Evolutionary conservation across 2,113 vertebrate species (phyloP).

Genomic region (Procavia capensis): DNA sequence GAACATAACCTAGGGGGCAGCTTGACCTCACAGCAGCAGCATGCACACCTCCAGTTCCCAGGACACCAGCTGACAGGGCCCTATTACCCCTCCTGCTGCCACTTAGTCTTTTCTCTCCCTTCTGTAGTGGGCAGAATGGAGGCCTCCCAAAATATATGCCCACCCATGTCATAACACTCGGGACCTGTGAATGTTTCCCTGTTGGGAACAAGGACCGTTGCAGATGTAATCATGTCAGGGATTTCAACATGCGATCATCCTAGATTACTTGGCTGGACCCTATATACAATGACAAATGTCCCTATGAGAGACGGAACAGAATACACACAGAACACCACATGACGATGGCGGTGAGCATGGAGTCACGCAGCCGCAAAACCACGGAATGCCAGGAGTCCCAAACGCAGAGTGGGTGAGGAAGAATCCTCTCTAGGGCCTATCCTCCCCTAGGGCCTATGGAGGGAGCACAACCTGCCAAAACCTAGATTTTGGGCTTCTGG

Average conservation of each 20-base stretch:
- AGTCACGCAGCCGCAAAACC: background rate
- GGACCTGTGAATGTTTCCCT: background rate
- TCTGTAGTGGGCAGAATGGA: background rate
- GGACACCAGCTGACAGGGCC: accelerated
- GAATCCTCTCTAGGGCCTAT: no score
- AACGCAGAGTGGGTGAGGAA: background rate
- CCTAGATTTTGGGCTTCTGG: background rate
- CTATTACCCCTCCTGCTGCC: no score
- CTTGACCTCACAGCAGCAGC: background rate
- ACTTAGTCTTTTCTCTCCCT: background rate
- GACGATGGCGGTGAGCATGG: background rate
- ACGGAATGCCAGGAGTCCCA: accelerated
- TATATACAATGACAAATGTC: background rate
- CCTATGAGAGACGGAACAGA: background rate
- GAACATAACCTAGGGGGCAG: background rate
- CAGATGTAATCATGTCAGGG: background rate
- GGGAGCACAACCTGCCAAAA: accelerated
- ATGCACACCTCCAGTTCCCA: background rate
- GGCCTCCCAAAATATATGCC: background rate
- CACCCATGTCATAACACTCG: no score
- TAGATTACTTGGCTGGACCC: background rate
- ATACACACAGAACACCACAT: background rate
- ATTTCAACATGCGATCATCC: background rate
- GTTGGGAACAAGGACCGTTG: background rate
- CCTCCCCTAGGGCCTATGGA: accelerated